These are phyloP conservation scores for Nibea coibor DNA, from an alignment of 2,113 vertebrate species.

Conservation along the genomic window DNA sequence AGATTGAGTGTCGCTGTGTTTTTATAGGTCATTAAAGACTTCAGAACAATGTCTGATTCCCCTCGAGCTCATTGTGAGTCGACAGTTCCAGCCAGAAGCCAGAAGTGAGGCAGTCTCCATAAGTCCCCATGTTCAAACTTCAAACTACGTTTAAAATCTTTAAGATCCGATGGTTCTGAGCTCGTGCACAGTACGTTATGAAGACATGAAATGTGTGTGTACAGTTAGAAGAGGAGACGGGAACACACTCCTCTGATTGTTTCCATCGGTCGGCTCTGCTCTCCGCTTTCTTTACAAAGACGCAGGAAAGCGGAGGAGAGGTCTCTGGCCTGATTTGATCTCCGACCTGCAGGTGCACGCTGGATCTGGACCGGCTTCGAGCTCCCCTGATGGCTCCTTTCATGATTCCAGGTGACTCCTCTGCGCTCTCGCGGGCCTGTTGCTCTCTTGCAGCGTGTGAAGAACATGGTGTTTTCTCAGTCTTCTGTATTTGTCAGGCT, in stretches of 20 bases:
- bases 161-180: too few relatives aligned
- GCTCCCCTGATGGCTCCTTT: conserved; percentile 31
- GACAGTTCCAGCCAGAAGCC: too few relatives aligned
- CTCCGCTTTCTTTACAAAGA: neutral
- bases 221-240: neutral
- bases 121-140: too few relatives aligned
- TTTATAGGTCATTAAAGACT: too few relatives aligned
- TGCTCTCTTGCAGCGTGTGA: conserved; percentile 24
- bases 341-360: conserved; percentile 15
- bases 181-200: too few relatives aligned
- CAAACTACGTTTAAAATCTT: too few relatives aligned
- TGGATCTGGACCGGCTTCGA: neutral
- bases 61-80: too few relatives aligned
- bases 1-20: neutral
- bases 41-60: too few relatives aligned
- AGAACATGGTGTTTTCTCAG: conserved; percentile 43
- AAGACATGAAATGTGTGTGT: neutral
- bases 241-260: conserved; percentile 8
- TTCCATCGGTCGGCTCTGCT: conserved; percentile 5
- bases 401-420: conserved; percentile 40
- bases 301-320: neutral
- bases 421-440: conserved; percentile 15
- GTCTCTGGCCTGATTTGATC: conserved; percentile 26
- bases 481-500: conserved; percentile 54
- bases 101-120: too few relatives aligned